These are phyloP conservation scores for Drosophila koepferae DNA, from an alignment of 2,888 invertebrate genomes.

Conservation along the genomic window DNA sequence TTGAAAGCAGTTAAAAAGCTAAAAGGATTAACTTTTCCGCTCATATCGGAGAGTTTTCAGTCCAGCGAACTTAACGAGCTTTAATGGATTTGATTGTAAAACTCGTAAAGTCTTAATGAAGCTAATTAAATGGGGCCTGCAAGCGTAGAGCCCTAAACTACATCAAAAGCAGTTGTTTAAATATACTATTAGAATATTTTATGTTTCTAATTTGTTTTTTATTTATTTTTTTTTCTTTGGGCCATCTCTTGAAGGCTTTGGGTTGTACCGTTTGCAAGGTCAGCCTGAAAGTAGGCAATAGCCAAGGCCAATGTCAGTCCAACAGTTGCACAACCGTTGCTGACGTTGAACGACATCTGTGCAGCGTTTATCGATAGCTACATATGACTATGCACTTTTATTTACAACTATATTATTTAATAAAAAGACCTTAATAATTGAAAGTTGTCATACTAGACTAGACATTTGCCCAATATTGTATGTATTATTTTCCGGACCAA, in stretches of 20 bases:
- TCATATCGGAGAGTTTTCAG: constrained; percentile 54
- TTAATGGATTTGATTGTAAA: constrained; percentile 48
- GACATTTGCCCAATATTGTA: not conserved
- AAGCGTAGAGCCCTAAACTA: constrained; percentile 5
- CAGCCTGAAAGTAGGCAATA: constrained; percentile 58
- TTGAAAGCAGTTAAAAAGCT: constrained; percentile 16
- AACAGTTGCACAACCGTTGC: constrained; percentile 52
- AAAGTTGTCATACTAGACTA: not conserved
- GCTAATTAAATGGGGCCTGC: constrained; percentile 41
- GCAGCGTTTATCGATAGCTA: constrained; percentile 36
- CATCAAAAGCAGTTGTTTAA: constrained; percentile 33
- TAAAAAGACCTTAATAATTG: not conserved
- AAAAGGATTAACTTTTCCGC: constrained; percentile 34
- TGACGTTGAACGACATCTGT: constrained; percentile 27
- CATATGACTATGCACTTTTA: not conserved
- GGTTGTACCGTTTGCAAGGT: constrained; percentile 40
- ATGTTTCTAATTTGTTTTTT: constrained; percentile 3
- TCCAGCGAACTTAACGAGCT: constrained; percentile 60
- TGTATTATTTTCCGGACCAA: not conserved
- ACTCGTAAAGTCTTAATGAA: constrained; percentile 35
- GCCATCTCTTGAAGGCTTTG: constrained; percentile 1
- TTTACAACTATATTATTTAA: not conserved
- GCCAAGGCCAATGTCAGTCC: constrained; percentile 39
- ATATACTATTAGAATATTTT: constrained; percentile 29
- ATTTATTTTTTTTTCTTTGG: constrained; percentile 1